Percentiles rank a stretch among this genome's conserved stretches.
Conservation (phyloP, 1,140 invertebrate genomes). For the Euborellia annulipes region DNA sequence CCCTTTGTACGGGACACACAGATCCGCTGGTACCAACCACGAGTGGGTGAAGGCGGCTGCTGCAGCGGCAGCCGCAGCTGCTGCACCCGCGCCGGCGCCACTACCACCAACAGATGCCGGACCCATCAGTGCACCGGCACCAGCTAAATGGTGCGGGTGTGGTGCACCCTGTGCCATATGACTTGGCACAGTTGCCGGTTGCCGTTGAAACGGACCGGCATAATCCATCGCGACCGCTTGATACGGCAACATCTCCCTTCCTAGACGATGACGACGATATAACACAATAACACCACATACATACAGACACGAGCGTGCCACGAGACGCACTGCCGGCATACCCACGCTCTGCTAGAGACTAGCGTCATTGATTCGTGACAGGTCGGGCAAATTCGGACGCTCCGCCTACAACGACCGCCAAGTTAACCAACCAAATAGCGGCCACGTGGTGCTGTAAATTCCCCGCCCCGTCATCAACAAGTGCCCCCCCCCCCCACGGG, state of each 20-base stretch:
- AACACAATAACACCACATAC: not conserved
- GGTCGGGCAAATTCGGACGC: no score
- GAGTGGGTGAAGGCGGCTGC: conserved; percentile 64
- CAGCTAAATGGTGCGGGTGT: conserved; percentile 9
- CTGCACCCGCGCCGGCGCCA: conserved; percentile 2
- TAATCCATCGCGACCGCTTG: conserved; percentile 80
- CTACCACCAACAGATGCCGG: not conserved
- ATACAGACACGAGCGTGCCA: not conserved
- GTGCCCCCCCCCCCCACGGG: no score
- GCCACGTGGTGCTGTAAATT: no score
- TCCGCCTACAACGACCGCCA: no score
- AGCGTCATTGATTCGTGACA: not conserved
- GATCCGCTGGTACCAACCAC: conserved; percentile 83
- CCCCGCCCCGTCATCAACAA: no score
- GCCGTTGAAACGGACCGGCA: conserved; percentile 55
- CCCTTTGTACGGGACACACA: conserved; percentile 59
- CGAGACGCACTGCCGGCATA: not conserved
- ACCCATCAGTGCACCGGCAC: conserved; percentile 14
- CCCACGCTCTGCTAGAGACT: conserved; percentile 1
- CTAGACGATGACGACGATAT: conserved; percentile 9
- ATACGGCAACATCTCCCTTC: conserved; percentile 67
- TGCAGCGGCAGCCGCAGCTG: conserved; percentile 3
- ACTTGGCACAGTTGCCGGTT: conserved; percentile 42
- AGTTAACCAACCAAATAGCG: no score
- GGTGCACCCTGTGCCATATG: no score